phyloP scores from a whole-genome alignment of 2,113 vertebrate genomes.

The Gulo gulo region DNA sequence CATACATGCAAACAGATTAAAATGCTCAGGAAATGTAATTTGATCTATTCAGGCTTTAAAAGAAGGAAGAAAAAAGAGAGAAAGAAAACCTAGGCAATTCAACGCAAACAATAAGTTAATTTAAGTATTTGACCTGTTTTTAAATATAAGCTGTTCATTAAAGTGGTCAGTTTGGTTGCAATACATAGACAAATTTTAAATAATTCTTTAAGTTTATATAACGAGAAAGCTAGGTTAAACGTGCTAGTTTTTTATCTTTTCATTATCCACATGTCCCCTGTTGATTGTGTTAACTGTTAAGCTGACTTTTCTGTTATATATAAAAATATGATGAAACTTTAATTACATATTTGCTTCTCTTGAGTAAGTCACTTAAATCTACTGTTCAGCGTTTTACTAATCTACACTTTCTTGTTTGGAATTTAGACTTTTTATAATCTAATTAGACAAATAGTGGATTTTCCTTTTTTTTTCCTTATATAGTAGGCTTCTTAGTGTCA shows the following conservation, averaged over 20 bases:
- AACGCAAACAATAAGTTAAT: not conserved
- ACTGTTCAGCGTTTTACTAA: not conserved
- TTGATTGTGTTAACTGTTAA: not conserved
- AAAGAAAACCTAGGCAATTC: not conserved
- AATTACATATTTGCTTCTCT: not conserved
- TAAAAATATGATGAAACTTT: not conserved
- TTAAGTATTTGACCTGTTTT: not conserved
- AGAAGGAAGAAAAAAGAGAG: not conserved
- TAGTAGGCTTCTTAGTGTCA: not conserved
- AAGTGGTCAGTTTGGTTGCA: not conserved
- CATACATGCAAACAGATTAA: constrained; percentile 37
- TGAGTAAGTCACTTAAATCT: not conserved
- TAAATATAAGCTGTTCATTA: not conserved
- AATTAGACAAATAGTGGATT: not conserved
- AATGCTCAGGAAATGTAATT: constrained; percentile 47
- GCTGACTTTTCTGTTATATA: not conserved
- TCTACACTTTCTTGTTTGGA: not conserved
- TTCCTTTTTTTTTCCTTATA: not conserved
- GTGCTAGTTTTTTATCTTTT: not conserved
- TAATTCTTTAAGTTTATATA: not conserved
- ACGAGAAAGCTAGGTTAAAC: not conserved
- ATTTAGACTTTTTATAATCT: constrained; percentile 6
- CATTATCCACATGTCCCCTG: not conserved
- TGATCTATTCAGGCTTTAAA: not conserved
- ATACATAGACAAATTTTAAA: not conserved